Percentiles rank a stretch among this genome's conserved stretches.
phyloP scores from a whole-genome alignment of 92 coral and sea anemone species.

The Umimayanthus kanabou region DNA sequence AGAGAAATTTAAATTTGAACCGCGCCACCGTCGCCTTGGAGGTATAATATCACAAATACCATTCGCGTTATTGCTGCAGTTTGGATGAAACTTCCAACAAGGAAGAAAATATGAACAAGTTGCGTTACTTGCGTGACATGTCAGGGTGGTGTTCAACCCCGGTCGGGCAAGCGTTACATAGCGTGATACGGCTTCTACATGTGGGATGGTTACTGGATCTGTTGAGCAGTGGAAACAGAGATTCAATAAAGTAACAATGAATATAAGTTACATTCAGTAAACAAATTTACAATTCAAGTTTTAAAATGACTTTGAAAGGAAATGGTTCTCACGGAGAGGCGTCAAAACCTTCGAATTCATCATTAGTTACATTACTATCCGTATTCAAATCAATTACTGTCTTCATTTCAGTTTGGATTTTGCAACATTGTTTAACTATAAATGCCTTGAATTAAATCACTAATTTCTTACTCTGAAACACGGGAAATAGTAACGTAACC shows the following conservation, averaged over 20 bases:
- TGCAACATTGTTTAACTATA: no score
- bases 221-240: not conserved
- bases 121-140: conserved; percentile 6
- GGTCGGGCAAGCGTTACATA: not conserved
- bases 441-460: no score
- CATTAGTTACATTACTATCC: no score
- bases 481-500: no score
- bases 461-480: no score
- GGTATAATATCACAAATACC: not conserved
- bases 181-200: conserved; percentile 10
- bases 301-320: not conserved
- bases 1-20: not conserved
- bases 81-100: conserved; percentile 11
- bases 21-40: not conserved
- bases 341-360: no score
- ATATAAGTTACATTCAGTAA: not conserved
- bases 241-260: not conserved
- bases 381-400: no score
- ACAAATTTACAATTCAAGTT: not conserved
- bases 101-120: not conserved
- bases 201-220: not conserved
- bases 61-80: conserved; percentile 8
- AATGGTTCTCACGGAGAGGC: no score
- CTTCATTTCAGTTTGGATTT: no score
- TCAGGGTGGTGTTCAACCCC: conserved; percentile 20